These are phyloP conservation scores for Poeciliopsis retropinna DNA, from an alignment of 2,113 vertebrate species.

Conservation along the genomic window DNA sequence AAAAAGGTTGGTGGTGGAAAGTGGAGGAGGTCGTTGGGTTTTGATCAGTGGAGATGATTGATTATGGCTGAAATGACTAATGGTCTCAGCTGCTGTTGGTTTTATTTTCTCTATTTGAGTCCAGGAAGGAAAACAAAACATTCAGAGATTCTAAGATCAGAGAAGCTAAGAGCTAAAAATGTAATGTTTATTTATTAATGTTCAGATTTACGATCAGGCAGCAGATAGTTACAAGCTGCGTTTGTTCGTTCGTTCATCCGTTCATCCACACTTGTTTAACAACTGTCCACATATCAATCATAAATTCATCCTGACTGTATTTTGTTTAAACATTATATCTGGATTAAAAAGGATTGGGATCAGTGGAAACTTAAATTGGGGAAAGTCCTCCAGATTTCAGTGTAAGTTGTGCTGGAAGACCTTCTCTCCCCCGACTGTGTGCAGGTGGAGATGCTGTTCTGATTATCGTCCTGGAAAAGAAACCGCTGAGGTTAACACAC, in stretches of 20 bases:
- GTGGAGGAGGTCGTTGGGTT: background rate
- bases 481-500: background rate
- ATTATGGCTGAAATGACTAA: background rate
- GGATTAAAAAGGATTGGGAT: no score
- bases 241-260: background rate
- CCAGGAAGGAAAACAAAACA: background rate
- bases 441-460: background rate
- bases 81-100: background rate
- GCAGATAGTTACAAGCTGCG: no score
- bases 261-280: no score
- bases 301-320: no score
- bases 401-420: no score
- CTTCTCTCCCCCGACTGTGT: background rate
- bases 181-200: background rate
- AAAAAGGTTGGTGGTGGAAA: slow-evolving; percentile 85
- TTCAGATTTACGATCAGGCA: no score
- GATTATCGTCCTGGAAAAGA: background rate
- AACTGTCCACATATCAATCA: no score
- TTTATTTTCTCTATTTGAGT: background rate
- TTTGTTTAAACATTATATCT: no score
- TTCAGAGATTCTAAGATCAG: background rate
- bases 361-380: no score
- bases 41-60: background rate
- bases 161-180: background rate
- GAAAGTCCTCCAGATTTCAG: no score